These are phyloP conservation scores for Umimayanthus kanabou DNA, from an alignment of 92 coral and sea anemone genomes.

Conservation along the genomic window DNA sequence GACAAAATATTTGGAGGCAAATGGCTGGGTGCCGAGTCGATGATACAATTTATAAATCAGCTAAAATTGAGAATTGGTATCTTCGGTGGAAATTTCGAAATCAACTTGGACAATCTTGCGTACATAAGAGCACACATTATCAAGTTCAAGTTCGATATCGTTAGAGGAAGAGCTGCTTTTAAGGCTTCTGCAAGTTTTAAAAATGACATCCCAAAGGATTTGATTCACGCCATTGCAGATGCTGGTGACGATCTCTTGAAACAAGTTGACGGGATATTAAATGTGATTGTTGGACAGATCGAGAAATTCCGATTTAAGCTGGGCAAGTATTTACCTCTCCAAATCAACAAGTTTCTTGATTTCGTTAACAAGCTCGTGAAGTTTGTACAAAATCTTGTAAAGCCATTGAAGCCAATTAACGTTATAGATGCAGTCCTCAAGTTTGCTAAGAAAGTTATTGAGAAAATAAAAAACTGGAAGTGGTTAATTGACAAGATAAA, in stretches of 20 bases:
- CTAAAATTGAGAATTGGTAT: constrained; percentile 84
- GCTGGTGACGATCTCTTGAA: constrained; percentile 82
- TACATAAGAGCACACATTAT: constrained; percentile 73
- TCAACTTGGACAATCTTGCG: constrained; percentile 83
- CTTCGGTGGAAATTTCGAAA: constrained; percentile 92
- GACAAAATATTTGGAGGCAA: constrained; percentile 81
- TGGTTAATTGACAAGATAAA: constrained; percentile 74
- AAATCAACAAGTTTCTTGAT: constrained; percentile 67
- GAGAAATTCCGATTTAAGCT: constrained; percentile 71
- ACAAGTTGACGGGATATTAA: constrained; percentile 74
- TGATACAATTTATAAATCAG: constrained; percentile 82
- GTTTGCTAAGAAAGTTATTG: constrained; percentile 67
- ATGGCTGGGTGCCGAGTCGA: constrained; percentile 82
- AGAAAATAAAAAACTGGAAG: constrained; percentile 77
- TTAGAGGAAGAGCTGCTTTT: constrained; percentile 88
- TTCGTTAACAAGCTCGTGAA: constrained; percentile 67
- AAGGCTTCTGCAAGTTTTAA: constrained; percentile 93
- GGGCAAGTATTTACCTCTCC: constrained; percentile 67
- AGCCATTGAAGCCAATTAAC: constrained; percentile 76
- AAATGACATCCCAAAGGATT: constrained; percentile 96
- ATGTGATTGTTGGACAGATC: constrained; percentile 69
- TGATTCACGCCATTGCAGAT: constrained; percentile 90
- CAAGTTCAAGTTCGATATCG: constrained; percentile 79
- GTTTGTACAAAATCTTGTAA: constrained; percentile 75
- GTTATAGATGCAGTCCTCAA: constrained; percentile 66